Evolutionary conservation across 2,113 vertebrate species (phyloP), one percentile per base, ranked within the genome.

Genomic region (Colistium nudipinnis): DNA sequence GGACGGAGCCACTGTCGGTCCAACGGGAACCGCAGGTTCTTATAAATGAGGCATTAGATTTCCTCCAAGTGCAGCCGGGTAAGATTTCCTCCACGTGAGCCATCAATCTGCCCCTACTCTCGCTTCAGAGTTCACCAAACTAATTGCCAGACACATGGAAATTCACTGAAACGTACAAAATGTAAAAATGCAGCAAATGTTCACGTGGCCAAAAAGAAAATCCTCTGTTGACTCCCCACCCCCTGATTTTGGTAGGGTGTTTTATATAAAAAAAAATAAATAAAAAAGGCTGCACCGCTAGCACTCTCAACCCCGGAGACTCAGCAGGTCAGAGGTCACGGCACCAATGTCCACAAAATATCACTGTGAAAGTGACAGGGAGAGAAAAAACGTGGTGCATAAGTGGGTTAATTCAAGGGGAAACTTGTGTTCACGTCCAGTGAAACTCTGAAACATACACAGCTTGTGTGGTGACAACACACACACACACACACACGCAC

Each of bases 391-490:
- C 19, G 43, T 22, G 43, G 13, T 13, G 9, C 6, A 0, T 22
- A 10, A 38, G 7, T 11, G 0, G 16, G 1, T 2, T 63, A 1
- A 33, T 25, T 38, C 9, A 53, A 52, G 33, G 38, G 3, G n/a
- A 66, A 14, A 43, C 52, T 16, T 33, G n/a, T n/a, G n/a, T 69
- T 81, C 47, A 74, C 61, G 44, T 27, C 39, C 57, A 57, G 19
- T 20, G 20, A 78, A 60, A 63, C 19, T 24, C 47, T 66, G 51
- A 71, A 51, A 76, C 69, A 62, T 12, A n/a, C 49, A 38, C 61
- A 86, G 73, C 64, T 79, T 84, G 79, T 67, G 52, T 17, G 5
- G 17, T 70, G 78, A 80, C 70, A 65, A 63, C 78, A 62, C 8
- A 38, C 36, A 38, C 8, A 41, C 39, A 41, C 39, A 41, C 39